phyloP scores from a whole-genome alignment of 2,888 invertebrate genomes.

The Stictocephala bisonia region DNA sequence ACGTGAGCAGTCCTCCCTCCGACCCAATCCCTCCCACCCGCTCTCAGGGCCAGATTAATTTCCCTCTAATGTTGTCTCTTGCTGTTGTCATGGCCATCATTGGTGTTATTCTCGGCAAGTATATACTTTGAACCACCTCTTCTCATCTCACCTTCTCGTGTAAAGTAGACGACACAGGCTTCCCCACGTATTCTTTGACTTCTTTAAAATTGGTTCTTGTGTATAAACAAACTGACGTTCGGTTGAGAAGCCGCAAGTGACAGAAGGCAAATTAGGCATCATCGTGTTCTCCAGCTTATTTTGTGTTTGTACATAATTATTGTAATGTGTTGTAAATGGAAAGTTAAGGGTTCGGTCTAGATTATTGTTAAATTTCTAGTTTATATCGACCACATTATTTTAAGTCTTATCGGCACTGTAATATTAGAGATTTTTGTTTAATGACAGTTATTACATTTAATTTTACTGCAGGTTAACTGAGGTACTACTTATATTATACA shows the following conservation, averaged over 20 bases:
- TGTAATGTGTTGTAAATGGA: constrained; percentile 48
- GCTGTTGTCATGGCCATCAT: constrained; percentile 77
- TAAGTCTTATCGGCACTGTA: constrained; percentile 25
- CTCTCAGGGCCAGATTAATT: constrained; percentile 57
- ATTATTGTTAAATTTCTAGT: constrained; percentile 25
- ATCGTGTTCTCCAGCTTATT: constrained; percentile 29
- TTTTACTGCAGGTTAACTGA: not conserved
- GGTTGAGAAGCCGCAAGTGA: constrained; percentile 11
- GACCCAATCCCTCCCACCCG: constrained; percentile 71
- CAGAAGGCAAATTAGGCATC: constrained; percentile 24
- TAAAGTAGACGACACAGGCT: constrained; percentile 41
- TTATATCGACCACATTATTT: constrained; percentile 12
- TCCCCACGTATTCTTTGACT: constrained; percentile 38
- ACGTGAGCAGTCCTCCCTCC: constrained; percentile 65
- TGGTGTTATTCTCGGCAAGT: constrained; percentile 84
- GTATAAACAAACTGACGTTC: constrained; percentile 39
- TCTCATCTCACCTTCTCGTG: constrained; percentile 52
- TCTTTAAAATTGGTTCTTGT: constrained; percentile 35
- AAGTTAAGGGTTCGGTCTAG: constrained; percentile 43
- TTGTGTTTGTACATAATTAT: constrained; percentile 47
- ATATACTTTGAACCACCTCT: constrained; percentile 76
- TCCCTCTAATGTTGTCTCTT: constrained; percentile 24
- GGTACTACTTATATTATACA: constrained; percentile 24
- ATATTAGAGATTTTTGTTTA: not conserved
- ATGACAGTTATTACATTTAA: constrained; percentile 17